Base-by-base conservation (phyloP, 2,797 vertebrate species). In the Australoheros facetus region DNA sequence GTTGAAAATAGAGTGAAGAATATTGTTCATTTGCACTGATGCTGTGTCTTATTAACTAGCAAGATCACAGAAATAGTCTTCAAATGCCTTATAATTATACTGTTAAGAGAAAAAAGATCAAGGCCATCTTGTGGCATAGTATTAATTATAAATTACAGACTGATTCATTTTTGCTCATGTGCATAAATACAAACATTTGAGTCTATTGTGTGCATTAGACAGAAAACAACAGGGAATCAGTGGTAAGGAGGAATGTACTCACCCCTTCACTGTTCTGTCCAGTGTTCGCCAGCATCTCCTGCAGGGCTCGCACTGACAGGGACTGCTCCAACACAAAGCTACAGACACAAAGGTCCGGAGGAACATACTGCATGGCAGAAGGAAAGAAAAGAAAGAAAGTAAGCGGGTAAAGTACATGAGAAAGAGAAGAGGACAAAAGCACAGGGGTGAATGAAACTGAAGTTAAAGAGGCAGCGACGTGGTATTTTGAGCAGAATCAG, bases 241-340 rank as follows among this genome's bases (percentile, higher is more conserved):
- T 14, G 34, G 23, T 53, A 10, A 4, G 73, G 28, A 60, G 42
- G 69, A 26, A 56, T 34, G 39, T 84, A 97, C 98, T 98, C 95
- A 99, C 98, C 94, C 97, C 98, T 95, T 99, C 97, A 12, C 91
- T 89, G 93, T 93, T 97, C 82, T 96, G 96, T 11, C 94, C 96
- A 4, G 97, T 97, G 90, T 94, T 97, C 79, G 98, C 97, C 90
- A 99, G 95, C 98, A 99, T 99, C 95, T 99, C 98, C 92, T 99
- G 98, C 85, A 99, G 97, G 69, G 98, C 98, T 88, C 98, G 96
- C 85, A 99, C 98, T 30, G 98, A 99, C 2, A 99, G 94, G 71
- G 98, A 97, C 93, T 99, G 98, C 90, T 99, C 98, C 96, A 99
- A 91, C 83, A 99, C 97, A 73, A 99, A 99, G 95, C 94, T 98